These are phyloP conservation scores for Plumapathes pennacea DNA, from an alignment of 92 coral and sea anemone species.

Conservation along the genomic window DNA sequence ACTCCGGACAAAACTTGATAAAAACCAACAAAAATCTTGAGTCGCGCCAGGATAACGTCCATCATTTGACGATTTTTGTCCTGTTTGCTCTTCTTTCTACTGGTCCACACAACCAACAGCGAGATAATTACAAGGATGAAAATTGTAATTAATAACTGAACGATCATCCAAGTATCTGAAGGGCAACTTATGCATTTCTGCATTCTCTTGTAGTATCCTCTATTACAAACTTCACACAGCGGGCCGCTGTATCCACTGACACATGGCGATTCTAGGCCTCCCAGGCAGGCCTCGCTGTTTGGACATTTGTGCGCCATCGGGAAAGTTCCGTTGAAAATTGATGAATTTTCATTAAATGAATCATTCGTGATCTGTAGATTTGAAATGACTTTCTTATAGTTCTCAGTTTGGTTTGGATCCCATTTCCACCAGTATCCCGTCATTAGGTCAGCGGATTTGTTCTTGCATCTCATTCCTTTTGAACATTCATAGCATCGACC, in stretches of 20 bases:
- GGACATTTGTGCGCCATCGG: conserved; percentile 41
- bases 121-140: not conserved
- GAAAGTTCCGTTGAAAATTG: too few relatives aligned
- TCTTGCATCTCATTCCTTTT: too few relatives aligned
- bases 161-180: not conserved
- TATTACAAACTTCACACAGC: conserved; percentile 22
- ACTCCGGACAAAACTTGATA: conserved; percentile 17
- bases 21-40: conserved; percentile 17
- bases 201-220: conserved; percentile 3
- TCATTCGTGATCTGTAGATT: too few relatives aligned
- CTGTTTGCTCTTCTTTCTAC: not conserved
- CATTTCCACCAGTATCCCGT: too few relatives aligned
- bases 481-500: too few relatives aligned
- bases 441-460: too few relatives aligned
- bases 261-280: conserved; percentile 43
- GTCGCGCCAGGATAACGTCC: conserved; percentile 3
- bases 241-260: conserved; percentile 36
- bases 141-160: not conserved
- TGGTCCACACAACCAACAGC: not conserved
- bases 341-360: too few relatives aligned
- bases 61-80: not conserved
- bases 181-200: not conserved
- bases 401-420: too few relatives aligned
- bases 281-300: conserved; percentile 18
- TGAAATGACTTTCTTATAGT: too few relatives aligned